Conservation (phyloP, 2,113 vertebrate genomes). For the Neodontobutis hainanensis region DNA sequence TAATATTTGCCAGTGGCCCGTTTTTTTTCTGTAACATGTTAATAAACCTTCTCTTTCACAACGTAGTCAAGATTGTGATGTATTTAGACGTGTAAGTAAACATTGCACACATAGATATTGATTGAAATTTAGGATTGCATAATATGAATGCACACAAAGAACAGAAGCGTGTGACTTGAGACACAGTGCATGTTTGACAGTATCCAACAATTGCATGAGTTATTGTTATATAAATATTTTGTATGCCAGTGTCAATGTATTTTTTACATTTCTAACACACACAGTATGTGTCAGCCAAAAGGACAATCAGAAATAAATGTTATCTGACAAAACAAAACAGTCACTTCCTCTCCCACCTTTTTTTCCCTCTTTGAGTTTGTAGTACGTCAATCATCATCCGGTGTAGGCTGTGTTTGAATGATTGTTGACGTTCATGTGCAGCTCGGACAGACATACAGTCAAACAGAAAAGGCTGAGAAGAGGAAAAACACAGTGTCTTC, state of each 20-base stretch:
- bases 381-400: slow-evolving; percentile 16
- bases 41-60: too few relatives aligned
- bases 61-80: too few relatives aligned
- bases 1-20: too few relatives aligned
- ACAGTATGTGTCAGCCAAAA: slow-evolving; percentile 24
- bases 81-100: too few relatives aligned
- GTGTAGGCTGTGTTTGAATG: slow-evolving; percentile 28
- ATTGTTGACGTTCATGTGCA: slow-evolving; percentile 38
- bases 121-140: too few relatives aligned
- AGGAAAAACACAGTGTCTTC: slow-evolving; percentile 63
- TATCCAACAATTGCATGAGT: slow-evolving; percentile 1
- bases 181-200: background rate
- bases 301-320: slow-evolving; percentile 34
- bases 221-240: slow-evolving; percentile 35
- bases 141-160: too few relatives aligned
- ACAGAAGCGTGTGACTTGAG: background rate
- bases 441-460: slow-evolving; percentile 52
- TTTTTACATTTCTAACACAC: slow-evolving; percentile 19
- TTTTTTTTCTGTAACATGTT: too few relatives aligned
- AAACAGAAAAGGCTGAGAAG: slow-evolving; percentile 23
- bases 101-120: too few relatives aligned
- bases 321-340: slow-evolving; percentile 24
- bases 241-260: slow-evolving; percentile 18
- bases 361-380: slow-evolving; percentile 13
- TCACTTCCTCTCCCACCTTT: background rate